Percentiles rank a stretch among this genome's conserved stretches.
Conservation (phyloP, 2,113 vertebrate genomes). For the Varanus komodoensis region DNA sequence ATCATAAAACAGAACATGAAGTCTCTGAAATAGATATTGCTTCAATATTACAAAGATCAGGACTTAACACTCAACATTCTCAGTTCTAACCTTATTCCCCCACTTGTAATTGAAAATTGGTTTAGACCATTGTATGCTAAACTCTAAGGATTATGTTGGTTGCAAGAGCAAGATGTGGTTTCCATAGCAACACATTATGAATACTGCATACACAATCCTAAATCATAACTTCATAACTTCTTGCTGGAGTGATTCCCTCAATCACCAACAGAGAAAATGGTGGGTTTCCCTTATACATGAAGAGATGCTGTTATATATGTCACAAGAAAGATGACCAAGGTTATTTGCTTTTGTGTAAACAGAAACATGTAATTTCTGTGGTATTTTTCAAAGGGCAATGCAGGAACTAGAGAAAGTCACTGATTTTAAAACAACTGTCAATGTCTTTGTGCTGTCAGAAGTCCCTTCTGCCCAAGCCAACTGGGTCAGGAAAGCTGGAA, state of each 20-base stretch:
- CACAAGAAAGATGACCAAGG: not conserved
- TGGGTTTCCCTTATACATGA: not conserved
- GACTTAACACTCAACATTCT: not conserved
- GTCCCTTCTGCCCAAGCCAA: too few relatives aligned
- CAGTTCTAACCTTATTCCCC: not conserved
- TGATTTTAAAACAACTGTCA: too few relatives aligned
- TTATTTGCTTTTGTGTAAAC: not conserved
- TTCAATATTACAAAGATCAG: not conserved
- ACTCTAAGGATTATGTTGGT: not conserved
- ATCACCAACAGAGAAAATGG: slow-evolving; percentile 7
- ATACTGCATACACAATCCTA: not conserved
- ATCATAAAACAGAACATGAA: not conserved
- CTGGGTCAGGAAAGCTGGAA: too few relatives aligned
- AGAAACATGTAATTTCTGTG: not conserved
- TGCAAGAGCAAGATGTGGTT: slow-evolving; percentile 20
- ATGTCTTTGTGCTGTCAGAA: too few relatives aligned
- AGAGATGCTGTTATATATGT: not conserved
- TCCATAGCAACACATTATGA: not conserved
- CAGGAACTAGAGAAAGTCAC: not conserved
- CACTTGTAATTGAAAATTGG: not conserved
- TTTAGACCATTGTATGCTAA: not conserved
- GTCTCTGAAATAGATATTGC: not conserved
- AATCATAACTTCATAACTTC: slow-evolving; percentile 13
- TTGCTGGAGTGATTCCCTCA: not conserved
- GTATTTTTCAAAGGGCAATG: not conserved